phyloP scores from a whole-genome alignment of 1,140 invertebrate genomes.

The Calliopsis andreniformis region DNA sequence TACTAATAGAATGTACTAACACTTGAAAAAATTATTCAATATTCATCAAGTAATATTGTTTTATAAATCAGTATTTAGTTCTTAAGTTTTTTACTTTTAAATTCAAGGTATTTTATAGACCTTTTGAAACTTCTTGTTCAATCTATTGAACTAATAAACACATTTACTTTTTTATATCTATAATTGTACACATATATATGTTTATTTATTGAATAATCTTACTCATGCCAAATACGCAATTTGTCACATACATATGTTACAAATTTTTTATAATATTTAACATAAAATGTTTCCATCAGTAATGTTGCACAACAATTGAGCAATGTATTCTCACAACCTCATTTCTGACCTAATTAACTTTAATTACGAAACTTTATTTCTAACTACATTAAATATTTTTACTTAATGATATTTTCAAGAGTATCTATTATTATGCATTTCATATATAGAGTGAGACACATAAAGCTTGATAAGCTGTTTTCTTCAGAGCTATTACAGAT shows the following conservation, averaged over 20 bases:
- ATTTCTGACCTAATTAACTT: background rate
- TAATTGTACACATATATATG: conserved; percentile 26
- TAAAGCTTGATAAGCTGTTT: no score
- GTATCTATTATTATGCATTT: background rate
- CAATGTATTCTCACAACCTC: background rate
- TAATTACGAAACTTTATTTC: background rate
- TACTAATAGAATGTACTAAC: no score
- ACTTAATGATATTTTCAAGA: background rate
- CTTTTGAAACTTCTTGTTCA: conserved; percentile 2
- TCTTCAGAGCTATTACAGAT: no score
- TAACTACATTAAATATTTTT: background rate
- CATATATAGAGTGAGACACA: no score
- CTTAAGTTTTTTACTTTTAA: background rate
- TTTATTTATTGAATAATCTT: conserved; percentile 42
- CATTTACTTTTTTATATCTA: conserved; percentile 40
- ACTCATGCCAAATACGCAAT: conserved; percentile 70
- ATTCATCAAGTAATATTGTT: conserved; percentile 12
- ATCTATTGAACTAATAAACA: conserved; percentile 10
- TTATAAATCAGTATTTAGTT: background rate
- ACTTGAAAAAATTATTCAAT: background rate
- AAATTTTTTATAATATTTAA: conserved; percentile 6
- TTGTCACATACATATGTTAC: conserved; percentile 44
- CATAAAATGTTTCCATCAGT: background rate
- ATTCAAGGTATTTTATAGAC: background rate
- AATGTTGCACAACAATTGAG: background rate